A percentile compares a stretch with the other conserved stretches of the same genome.
These are phyloP conservation scores for Vanessa tameamea DNA, from an alignment of 1,140 invertebrate genomes.

Conservation along the genomic window DNA sequence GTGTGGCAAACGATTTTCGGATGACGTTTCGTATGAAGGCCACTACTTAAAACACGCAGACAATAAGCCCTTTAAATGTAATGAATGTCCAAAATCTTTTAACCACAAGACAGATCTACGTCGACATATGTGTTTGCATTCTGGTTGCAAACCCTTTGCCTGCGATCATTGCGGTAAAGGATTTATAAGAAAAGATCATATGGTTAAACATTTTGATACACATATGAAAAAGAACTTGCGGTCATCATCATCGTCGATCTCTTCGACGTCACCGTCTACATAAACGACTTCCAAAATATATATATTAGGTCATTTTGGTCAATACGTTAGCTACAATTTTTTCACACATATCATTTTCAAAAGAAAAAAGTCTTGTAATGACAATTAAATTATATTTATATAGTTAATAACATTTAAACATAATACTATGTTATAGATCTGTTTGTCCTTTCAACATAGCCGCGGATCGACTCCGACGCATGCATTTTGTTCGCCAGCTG, in stretches of 20 bases:
- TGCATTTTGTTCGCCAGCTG: conserved; percentile 55
- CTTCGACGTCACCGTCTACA: conserved; percentile 53
- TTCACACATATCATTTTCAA: conserved; percentile 59
- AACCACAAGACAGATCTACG: conserved; percentile 94
- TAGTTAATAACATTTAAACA: conserved; percentile 48
- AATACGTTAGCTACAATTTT: conserved; percentile 38
- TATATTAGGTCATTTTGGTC: not conserved
- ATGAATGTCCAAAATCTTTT: conserved; percentile 90
- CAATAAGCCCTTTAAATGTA: conserved; percentile 94
- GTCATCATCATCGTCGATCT: conserved; percentile 49
- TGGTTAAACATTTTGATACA: conserved; percentile 95
- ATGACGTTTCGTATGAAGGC: conserved; percentile 84
- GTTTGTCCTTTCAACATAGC: conserved; percentile 52
- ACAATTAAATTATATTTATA: conserved; percentile 45
- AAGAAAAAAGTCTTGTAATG: conserved; percentile 45
- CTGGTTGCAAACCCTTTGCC: conserved; percentile 89
- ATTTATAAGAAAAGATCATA: conserved; percentile 96
- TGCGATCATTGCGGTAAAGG: conserved; percentile 92
- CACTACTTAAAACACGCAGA: conserved; percentile 89
- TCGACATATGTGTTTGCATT: conserved; percentile 93
- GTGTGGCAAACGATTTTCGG: conserved; percentile 91
- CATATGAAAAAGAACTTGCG: conserved; percentile 82
- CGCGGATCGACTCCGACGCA: conserved; percentile 52
- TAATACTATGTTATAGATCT: conserved; percentile 52
- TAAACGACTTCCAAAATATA: conserved; percentile 35